These are phyloP conservation scores for Ophion ventricosus DNA, from an alignment of 2,888 invertebrate species.

Conservation along the genomic window DNA sequence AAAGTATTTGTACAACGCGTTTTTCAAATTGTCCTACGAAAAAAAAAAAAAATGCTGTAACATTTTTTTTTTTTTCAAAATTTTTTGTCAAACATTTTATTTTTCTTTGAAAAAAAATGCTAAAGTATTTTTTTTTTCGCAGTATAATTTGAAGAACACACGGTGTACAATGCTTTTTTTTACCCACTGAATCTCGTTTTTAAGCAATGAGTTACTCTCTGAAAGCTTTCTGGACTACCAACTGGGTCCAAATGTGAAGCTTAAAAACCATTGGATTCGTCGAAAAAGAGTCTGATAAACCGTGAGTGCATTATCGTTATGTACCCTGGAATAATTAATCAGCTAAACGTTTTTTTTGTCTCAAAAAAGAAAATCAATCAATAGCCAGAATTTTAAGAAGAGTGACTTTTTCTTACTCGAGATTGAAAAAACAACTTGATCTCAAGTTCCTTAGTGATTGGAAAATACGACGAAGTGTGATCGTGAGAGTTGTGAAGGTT, in stretches of 20 bases:
- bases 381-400: conserved; percentile 20
- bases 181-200: no score
- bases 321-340: conserved; percentile 58
- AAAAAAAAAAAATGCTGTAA: no score
- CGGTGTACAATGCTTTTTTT: no score
- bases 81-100: no score
- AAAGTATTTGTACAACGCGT: no score
- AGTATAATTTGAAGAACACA: no score
- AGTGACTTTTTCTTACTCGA: conserved; percentile 20
- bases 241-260: background rate
- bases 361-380: conserved; percentile 24
- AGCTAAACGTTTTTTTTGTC: conserved; percentile 6
- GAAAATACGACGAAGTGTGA: conserved; percentile 52
- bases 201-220: background rate
- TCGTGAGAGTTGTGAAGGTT: conserved; percentile 49
- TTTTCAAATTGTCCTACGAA: no score
- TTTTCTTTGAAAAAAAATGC: no score
- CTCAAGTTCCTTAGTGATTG: conserved; percentile 16
- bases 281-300: background rate
- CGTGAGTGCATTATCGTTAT: conserved; percentile 50
- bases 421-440: background rate
- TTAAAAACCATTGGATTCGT: background rate
- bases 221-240: no score
- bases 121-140: no score
- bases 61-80: no score